Evolutionary conservation across 2,797 vertebrate genomes (phyloP).

Genomic region (Hoplostethus atlanticus): DNA sequence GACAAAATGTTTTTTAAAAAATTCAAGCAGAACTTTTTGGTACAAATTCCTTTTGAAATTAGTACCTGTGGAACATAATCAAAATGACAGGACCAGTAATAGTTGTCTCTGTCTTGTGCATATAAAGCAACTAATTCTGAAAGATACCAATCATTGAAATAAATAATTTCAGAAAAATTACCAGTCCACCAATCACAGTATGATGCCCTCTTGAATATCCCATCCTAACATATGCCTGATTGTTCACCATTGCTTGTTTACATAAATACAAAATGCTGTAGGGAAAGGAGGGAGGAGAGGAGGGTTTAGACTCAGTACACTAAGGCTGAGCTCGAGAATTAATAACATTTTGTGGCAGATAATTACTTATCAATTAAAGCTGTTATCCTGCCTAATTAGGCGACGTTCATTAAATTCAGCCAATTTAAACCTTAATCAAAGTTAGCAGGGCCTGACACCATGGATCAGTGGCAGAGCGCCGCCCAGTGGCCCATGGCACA

Average conservation of each 20-base stretch:
- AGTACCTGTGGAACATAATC: conserved; percentile 35
- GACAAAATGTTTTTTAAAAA: background rate
- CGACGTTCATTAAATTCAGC: conserved; percentile 95
- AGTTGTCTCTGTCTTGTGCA: conserved; percentile 77
- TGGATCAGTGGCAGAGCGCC: conserved; percentile 83
- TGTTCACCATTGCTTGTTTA: conserved; percentile 82
- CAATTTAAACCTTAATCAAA: conserved; percentile 98
- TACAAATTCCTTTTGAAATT: no score
- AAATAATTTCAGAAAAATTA: conserved; percentile 66
- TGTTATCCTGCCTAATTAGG: conserved; percentile 96
- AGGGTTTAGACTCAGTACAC: conserved; percentile 62
- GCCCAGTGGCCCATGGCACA: conserved; percentile 74
- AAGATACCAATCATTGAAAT: conserved; percentile 56
- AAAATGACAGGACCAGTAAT: conserved; percentile 31
- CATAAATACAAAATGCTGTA: conserved; percentile 78
- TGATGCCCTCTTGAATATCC: conserved; percentile 69
- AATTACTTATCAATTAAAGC: conserved; percentile 90
- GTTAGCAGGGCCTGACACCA: conserved; percentile 84
- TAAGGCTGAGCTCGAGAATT: conserved; percentile 74
- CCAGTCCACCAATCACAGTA: conserved; percentile 56
- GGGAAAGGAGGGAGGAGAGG: conserved; percentile 23
- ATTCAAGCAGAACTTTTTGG: no score
- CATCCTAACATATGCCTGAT: conserved; percentile 77
- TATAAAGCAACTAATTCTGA: conserved; percentile 87
- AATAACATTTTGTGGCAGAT: conserved; percentile 84